Percentiles rank a stretch among this genome's conserved stretches.
These are phyloP conservation scores for Silurus asotus DNA, from an alignment of 2,113 vertebrate species.

Conservation along the genomic window DNA sequence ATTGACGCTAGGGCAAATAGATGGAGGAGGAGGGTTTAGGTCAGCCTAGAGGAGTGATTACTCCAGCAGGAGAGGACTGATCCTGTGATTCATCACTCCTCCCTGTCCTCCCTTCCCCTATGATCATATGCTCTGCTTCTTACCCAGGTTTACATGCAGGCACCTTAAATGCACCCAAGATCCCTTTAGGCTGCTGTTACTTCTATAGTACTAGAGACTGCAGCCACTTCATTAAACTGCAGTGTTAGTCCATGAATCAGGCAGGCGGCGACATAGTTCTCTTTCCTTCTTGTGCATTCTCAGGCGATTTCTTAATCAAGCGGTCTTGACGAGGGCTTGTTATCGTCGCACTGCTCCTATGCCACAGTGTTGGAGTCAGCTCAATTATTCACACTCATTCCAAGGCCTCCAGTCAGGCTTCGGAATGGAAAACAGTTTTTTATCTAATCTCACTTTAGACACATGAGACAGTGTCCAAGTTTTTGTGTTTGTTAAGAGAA, in stretches of 20 bases:
- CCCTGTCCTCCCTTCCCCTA: conserved; percentile 22
- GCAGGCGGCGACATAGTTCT: neutral
- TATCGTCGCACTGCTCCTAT: neutral
- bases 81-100: conserved; percentile 50
- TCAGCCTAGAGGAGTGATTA: conserved; percentile 40
- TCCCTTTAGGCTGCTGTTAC: conserved; percentile 31
- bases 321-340: neutral
- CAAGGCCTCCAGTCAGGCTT: conserved; percentile 1
- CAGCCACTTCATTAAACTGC: conserved; percentile 45
- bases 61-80: conserved; percentile 43
- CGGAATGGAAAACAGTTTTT: neutral
- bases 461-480: neutral
- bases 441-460: neutral
- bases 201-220: conserved; percentile 30
- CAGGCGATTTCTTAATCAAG: conserved; percentile 1
- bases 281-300: neutral
- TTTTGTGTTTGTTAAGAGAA: neutral
- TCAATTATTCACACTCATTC: conserved; percentile 16
- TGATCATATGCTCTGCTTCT: conserved; percentile 11
- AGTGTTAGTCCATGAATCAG: conserved; percentile 43
- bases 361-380: neutral
- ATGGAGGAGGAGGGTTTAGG: conserved; percentile 37
- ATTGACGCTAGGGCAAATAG: conserved; percentile 18
- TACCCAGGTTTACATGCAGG: conserved; percentile 35
- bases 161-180: conserved; percentile 30